A percentile compares a stretch with the other conserved stretches of the same genome.
These are phyloP conservation scores for Onychostoma macrolepis DNA, from an alignment of 2,113 vertebrate species.

Conservation along the genomic window DNA sequence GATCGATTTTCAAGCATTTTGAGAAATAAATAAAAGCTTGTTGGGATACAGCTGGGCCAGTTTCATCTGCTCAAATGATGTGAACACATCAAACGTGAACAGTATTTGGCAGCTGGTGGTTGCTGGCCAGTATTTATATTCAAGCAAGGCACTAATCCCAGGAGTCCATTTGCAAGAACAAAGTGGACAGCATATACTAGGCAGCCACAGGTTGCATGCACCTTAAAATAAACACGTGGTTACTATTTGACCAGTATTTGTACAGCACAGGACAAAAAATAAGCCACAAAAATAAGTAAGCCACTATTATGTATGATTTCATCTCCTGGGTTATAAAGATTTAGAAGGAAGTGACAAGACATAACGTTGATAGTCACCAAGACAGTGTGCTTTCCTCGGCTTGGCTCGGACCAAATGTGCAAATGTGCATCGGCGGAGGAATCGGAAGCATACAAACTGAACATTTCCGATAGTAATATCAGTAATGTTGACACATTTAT, in stretches of 20 bases:
- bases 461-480: not conserved
- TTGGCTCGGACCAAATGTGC: not conserved
- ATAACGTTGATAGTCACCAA: slow-evolving; percentile 9
- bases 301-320: no score
- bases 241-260: not conserved
- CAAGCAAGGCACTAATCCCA: slow-evolving; percentile 10
- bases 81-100: slow-evolving; percentile 3
- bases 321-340: not conserved
- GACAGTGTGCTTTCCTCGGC: not conserved
- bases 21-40: slow-evolving; percentile 8
- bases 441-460: not conserved
- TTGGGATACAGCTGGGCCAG: not conserved
- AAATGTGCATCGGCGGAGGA: not conserved
- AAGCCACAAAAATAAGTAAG: no score
- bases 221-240: not conserved
- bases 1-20: not conserved
- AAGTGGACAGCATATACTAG: not conserved
- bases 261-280: not conserved
- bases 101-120: slow-evolving; percentile 15
- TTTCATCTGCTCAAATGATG: slow-evolving; percentile 15
- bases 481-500: not conserved
- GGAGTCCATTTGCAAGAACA: not conserved
- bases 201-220: not conserved
- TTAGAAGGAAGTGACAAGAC: not conserved
- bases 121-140: not conserved